Conservation (phyloP, 1,140 invertebrate genomes). For the Cydia amplana region DNA sequence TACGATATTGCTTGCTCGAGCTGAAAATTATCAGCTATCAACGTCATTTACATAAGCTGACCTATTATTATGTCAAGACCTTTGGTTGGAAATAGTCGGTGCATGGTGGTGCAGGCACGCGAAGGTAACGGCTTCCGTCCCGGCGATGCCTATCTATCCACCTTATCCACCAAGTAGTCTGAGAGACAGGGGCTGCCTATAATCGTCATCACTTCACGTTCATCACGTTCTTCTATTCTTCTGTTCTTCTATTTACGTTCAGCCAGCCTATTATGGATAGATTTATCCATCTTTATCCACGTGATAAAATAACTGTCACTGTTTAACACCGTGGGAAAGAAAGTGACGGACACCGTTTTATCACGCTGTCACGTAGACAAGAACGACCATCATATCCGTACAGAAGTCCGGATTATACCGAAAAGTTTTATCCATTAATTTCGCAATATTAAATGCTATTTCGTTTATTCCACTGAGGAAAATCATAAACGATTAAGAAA, state of each 20-base stretch:
- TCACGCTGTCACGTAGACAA: too few relatives aligned
- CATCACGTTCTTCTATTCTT: too few relatives aligned
- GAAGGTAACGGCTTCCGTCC: conserved; percentile 39
- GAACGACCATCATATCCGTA: too few relatives aligned
- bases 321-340: too few relatives aligned
- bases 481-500: too few relatives aligned
- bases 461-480: background rate
- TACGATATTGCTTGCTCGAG: background rate
- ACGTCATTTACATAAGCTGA: conserved; percentile 38
- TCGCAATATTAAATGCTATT: background rate
- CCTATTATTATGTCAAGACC: conserved; percentile 33
- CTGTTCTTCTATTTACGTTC: too few relatives aligned
- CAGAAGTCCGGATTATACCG: too few relatives aligned
- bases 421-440: background rate
- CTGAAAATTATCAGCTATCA: conserved; percentile 29
- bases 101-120: conserved; percentile 37
- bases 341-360: too few relatives aligned
- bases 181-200: background rate
- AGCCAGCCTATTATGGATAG: too few relatives aligned
- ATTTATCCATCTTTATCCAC: too few relatives aligned
- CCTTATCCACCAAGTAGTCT: conserved; percentile 21
- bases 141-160: conserved; percentile 37
- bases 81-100: conserved; percentile 33
- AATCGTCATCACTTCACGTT: background rate
- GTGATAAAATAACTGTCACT: too few relatives aligned